Percentiles rank a stretch among this genome's conserved stretches.
These are phyloP conservation scores for Oscheius sp. DNA, from an alignment of 1,140 invertebrate genomes.

Conservation along the genomic window DNA sequence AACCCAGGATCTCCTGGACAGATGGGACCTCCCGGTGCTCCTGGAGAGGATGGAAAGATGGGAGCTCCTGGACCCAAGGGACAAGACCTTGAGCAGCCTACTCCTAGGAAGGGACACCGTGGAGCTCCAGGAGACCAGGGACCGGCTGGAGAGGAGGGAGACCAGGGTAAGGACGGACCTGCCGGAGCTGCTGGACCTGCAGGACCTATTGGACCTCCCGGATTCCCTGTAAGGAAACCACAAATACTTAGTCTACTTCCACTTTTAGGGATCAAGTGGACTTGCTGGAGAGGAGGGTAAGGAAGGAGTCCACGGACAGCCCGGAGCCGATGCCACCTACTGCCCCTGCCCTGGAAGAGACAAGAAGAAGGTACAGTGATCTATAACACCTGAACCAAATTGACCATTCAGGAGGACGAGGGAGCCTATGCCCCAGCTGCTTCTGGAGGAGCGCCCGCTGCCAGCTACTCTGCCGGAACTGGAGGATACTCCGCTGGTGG, in stretches of 20 bases:
- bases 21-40: constrained; percentile 20
- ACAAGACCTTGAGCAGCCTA: constrained; percentile 33
- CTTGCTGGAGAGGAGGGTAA: constrained; percentile 37
- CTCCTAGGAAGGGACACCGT: constrained; percentile 35
- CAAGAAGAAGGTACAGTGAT: constrained; percentile 18
- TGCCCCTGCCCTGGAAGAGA: constrained; percentile 39
- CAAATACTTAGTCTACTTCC: not conserved
- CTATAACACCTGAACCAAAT: no score
- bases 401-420: constrained; percentile 11
- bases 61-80: constrained; percentile 38
- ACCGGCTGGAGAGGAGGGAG: constrained; percentile 35
- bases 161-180: constrained; percentile 36
- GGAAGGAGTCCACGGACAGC: constrained; percentile 23
- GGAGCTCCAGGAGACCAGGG: constrained; percentile 41
- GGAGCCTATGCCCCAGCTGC: not conserved
- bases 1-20: constrained; percentile 29
- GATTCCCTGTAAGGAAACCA: constrained; percentile 16
- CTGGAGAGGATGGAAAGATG: constrained; percentile 36
- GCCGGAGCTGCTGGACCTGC: constrained; percentile 42
- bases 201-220: constrained; percentile 39
- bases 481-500: constrained; percentile 30
- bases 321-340: constrained; percentile 38
- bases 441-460: not conserved
- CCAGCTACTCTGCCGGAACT: constrained; percentile 28
- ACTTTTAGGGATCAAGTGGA: constrained; percentile 29